phyloP scores from a whole-genome alignment of 2,113 vertebrate genomes.

The Aspiorhynchus laticeps region DNA sequence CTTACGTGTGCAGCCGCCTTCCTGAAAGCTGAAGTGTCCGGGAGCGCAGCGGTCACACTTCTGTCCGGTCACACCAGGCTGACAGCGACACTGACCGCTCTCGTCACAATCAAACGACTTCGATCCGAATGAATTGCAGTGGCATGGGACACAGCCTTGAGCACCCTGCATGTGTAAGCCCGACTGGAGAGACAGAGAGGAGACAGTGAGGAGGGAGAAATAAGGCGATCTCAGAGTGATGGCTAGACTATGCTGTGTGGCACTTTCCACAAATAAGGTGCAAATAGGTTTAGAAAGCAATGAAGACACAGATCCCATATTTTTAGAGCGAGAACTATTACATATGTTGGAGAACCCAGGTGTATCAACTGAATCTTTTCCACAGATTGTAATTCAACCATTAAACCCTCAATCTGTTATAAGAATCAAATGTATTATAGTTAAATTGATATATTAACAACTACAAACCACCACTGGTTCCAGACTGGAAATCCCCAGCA shows the following conservation, averaged over 20 bases:
- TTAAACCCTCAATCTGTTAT: neutral
- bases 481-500: neutral
- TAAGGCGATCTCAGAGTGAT: neutral
- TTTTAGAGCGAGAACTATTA: neutral
- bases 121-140: slow-evolving; percentile 97
- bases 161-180: slow-evolving; percentile 80
- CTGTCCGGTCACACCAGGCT: slow-evolving; percentile 89
- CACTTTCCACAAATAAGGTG: neutral
- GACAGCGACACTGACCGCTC: slow-evolving; percentile 90
- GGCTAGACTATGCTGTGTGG: neutral
- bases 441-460: neutral
- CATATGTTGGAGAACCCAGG: neutral
- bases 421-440: neutral
- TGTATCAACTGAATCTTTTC: neutral
- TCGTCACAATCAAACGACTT: slow-evolving; percentile 95
- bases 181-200: slow-evolving; percentile 68
- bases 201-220: neutral
- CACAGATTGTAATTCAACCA: neutral
- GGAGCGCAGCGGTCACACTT: slow-evolving; percentile 91
- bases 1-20: slow-evolving; percentile 95
- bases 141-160: slow-evolving; percentile 86
- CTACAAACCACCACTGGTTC: neutral
- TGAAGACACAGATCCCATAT: neutral
- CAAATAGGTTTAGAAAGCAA: neutral
- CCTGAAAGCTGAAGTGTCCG: slow-evolving; percentile 93